Evolutionary conservation across 30 jellyfish, hydroid and myxozoan species (phyloP), one percentile per base, ranked within the genome.

Genomic region (Chrysaora quinquecirrha): DNA sequence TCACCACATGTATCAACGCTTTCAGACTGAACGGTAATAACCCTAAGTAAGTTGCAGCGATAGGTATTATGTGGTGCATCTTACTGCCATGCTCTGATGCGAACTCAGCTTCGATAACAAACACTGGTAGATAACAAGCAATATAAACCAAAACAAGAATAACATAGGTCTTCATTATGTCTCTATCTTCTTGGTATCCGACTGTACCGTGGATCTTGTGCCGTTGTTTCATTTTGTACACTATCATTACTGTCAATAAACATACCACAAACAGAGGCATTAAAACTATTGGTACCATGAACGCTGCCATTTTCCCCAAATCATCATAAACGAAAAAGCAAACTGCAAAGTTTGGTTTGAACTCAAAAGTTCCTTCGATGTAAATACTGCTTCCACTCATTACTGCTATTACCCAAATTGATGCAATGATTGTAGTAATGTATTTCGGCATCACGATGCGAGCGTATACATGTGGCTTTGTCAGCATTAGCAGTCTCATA

Each of bases 1-100:
- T 67, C 52, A 80, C 14, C 78, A 69, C 71, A 33, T 66, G 52
- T 4, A 79, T 79, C 10, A 80, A 12, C 4, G 90, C 52, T 52
- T 80, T 80, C 29, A 80, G 19, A 31, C 90, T 80, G 76, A 80
- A 80, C 46, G 90, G 90, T 76, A 80, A 67, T 28, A 33, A 67
- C 0, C 90, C 90, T 1, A 80, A 56, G 24, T 25, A 67, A n/a
- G 90, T 80, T 14, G 71, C 90, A 0, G 30, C 1, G 64, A 80
- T 67, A 62, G 71, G 71, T 3, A 54, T 49, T 9, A 48, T 27
- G 27, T 80, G 90, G n/a, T 79, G 84, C 38, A 67, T 38, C 28
- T 35, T 58, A 12, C 52, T 64, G 47, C 46, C 14, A 31, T 58
- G 10, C 3, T 20, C 25, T 11, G 52, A 29, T 52, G 68, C 68